phyloP scores from a whole-genome alignment of 2,113 vertebrate species.

The Dicrurus megarhynchus region DNA sequence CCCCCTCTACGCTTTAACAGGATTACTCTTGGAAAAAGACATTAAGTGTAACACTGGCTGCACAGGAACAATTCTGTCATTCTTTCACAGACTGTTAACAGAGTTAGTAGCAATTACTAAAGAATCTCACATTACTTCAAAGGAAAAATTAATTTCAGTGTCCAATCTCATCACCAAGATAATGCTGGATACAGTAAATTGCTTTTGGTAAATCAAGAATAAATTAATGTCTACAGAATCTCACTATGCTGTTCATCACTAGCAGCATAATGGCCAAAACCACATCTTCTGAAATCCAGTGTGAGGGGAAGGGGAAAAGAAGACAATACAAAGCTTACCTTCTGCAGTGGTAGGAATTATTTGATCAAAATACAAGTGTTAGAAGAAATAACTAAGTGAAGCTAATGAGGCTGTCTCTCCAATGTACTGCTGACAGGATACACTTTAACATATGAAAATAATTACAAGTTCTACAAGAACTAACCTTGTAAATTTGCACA shows the following conservation, averaged over 20 bases:
- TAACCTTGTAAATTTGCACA: constrained; percentile 99
- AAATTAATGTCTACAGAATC: not conserved
- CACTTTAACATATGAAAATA: constrained; percentile 51
- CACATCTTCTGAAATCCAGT: not conserved
- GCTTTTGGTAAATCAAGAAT: not conserved
- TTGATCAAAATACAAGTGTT: not conserved
- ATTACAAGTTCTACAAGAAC: constrained; percentile 61
- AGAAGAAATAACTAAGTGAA: constrained; percentile 1
- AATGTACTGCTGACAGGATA: constrained; percentile 16
- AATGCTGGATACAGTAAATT: not conserved
- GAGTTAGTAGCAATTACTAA: not conserved
- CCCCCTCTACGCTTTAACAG: not conserved
- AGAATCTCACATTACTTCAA: not conserved
- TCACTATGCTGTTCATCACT: not conserved
- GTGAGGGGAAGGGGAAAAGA: not conserved
- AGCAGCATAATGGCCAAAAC: not conserved
- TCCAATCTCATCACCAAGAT: not conserved
- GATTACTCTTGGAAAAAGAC: not conserved
- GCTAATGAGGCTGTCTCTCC: not conserved
- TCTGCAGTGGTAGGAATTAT: not conserved
- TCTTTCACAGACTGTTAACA: not conserved
- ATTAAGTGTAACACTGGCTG: not conserved
- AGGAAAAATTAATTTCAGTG: not conserved
- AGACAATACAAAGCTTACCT: not conserved
- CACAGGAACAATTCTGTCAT: not conserved